Percentiles rank a stretch among this genome's conserved stretches.
These are phyloP conservation scores for Callithrix jacchus DNA, from an alignment of 2,113 vertebrate species.

Conservation along the genomic window DNA sequence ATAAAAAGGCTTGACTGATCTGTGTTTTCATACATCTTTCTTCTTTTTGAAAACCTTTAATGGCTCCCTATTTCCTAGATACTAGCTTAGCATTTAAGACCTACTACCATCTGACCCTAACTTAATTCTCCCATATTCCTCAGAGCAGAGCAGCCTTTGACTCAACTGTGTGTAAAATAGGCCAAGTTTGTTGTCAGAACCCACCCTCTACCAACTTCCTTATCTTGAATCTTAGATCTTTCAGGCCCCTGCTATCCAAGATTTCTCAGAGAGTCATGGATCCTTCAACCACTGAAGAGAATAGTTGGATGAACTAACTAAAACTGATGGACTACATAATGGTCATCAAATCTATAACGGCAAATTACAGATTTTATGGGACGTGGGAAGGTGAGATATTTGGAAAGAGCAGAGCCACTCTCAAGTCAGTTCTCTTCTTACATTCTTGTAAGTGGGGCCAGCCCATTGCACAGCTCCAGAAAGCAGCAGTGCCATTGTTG, in stretches of 20 bases:
- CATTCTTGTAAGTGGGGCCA: neutral
- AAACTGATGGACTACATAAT: neutral
- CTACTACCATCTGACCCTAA: neutral
- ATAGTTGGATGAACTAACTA: neutral
- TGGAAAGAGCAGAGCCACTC: neutral
- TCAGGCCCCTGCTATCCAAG: neutral
- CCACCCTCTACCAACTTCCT: fast-evolving
- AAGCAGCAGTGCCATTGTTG: neutral
- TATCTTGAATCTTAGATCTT: neutral
- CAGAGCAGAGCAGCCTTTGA: neutral
- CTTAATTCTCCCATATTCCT: neutral
- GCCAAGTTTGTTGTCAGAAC: neutral
- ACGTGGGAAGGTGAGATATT: neutral
- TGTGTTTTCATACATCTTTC: neutral
- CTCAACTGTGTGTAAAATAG: neutral
- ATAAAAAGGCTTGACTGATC: neutral
- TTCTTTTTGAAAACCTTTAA: neutral
- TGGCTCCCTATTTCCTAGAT: neutral
- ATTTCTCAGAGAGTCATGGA: neutral
- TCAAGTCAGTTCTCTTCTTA: neutral
- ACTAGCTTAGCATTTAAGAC: neutral
- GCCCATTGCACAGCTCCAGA: neutral
- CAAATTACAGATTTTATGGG: neutral
- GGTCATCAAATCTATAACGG: neutral
- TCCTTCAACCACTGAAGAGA: neutral